Conservation (phyloP, 2,888 invertebrate genomes). For the Sussaba pulchella region DNA sequence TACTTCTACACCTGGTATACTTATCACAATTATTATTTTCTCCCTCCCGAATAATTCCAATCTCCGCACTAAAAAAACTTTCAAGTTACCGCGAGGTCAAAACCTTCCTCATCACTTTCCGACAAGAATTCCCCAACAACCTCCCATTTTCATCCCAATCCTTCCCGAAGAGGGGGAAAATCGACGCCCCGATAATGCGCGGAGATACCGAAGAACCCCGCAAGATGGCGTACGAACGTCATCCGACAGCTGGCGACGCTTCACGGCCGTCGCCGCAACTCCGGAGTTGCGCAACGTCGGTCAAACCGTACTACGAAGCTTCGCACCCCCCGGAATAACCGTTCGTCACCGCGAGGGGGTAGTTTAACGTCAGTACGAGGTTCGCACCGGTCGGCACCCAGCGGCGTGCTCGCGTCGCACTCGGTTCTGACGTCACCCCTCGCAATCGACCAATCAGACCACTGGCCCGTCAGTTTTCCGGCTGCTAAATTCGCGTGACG, state of each 20-base stretch:
- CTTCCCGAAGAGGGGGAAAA: too few relatives aligned
- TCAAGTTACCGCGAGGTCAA: too few relatives aligned
- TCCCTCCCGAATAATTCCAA: too few relatives aligned
- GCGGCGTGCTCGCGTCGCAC: slow-evolving; percentile 70
- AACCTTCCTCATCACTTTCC: too few relatives aligned
- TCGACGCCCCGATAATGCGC: too few relatives aligned
- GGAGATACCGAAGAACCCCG: not conserved
- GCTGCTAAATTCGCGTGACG: slow-evolving; percentile 79
- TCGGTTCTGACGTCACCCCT: slow-evolving; percentile 86
- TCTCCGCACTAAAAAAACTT: too few relatives aligned
- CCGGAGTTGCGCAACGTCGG: not conserved
- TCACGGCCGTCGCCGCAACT: slow-evolving; percentile 27
- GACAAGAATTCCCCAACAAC: too few relatives aligned
- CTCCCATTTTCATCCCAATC: too few relatives aligned
- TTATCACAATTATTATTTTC: too few relatives aligned
- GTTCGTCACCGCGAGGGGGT: slow-evolving; percentile 46
- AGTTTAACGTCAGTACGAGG: not conserved
- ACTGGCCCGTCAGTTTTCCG: slow-evolving; percentile 84
- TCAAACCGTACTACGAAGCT: slow-evolving; percentile 8
- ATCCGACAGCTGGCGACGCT: slow-evolving; percentile 46
- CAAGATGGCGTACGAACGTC: slow-evolving; percentile 49
- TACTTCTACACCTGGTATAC: too few relatives aligned
- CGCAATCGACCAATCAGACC: slow-evolving; percentile 88
- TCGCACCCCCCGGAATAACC: slow-evolving; percentile 21
- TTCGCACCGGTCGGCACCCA: slow-evolving; percentile 55